These are phyloP conservation scores for Lucinisca nassula DNA, from an alignment of 2,888 invertebrate species.

Conservation along the genomic window DNA sequence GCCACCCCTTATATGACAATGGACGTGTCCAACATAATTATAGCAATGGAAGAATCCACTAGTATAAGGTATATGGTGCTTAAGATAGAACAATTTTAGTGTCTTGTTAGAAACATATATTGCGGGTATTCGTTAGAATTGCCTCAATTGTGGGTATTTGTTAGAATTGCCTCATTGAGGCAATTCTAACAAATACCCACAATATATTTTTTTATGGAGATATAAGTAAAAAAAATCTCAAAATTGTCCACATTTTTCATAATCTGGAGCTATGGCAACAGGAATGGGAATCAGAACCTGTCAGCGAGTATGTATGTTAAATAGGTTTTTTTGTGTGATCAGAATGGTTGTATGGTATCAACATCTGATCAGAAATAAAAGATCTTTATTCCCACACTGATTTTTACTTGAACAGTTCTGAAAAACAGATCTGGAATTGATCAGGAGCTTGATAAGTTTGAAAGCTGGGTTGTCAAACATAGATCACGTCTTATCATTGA, in stretches of 20 bases:
- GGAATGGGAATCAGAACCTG: no score
- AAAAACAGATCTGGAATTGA: slow-evolving; percentile 6
- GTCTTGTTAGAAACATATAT: no score
- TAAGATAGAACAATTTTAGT: no score
- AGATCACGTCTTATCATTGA: background rate
- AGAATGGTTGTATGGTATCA: background rate
- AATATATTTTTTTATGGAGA: background rate
- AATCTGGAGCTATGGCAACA: no score
- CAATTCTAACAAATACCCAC: no score
- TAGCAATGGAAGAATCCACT: no score
- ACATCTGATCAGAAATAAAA: slow-evolving; percentile 48
- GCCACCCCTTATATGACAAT: no score
- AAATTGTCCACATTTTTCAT: background rate
- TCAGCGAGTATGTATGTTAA: background rate
- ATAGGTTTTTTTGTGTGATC: slow-evolving; percentile 7
- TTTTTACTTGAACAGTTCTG: slow-evolving; percentile 34
- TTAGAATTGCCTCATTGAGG: no score
- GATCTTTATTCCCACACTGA: slow-evolving; percentile 59
- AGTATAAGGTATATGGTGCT: no score
- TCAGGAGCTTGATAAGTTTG: slow-evolving; percentile 2
- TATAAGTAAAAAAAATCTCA: background rate
- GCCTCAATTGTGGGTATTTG: no score
- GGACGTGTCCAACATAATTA: no score
- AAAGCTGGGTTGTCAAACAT: background rate
- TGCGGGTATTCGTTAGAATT: no score